Base-by-base conservation (phyloP, 2,888 invertebrate genomes). In the Disparrhopalites patrizii region DNA sequence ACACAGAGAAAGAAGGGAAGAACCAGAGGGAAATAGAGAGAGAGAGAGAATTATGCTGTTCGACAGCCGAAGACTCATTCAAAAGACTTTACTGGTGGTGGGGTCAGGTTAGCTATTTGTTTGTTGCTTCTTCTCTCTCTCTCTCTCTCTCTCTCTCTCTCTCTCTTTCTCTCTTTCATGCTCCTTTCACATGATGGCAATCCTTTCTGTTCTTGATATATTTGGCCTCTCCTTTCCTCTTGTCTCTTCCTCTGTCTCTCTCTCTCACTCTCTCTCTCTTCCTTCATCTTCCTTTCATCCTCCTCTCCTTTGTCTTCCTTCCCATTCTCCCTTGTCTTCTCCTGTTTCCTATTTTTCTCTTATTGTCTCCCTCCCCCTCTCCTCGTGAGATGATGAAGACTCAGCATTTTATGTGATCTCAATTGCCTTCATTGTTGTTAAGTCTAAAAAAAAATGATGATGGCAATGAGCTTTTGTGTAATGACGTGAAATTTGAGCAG, bases 401-500 rank as follows among this genome's bases (percentile, higher is more conserved):
- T 52, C 20, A 33, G 40, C 38, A 51, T 65, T 65, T 47, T 33
- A 62, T 54, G 62, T 62, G 62, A 54, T 56, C 50, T 64, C 18
- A 52, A 58, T 58, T 65, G 57, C 28, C 51, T 60, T 54, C 58
- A 60, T 54, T 38, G 55, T 43, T 58, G 47, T 65, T 51, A 36
- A 50, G 54, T 65, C 57, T 54, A 40, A 54, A n/a, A n/a, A n/a
- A n/a, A n/a, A 38, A 60, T 52, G 40, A 27, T 57, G 54, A 55
- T 62, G 43, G 54, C 40, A 52, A 47, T 43, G 54, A 15, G 31
- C 20, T 33, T 52, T 58, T 33, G 31, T 51, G 66, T 65, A 62
- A 65, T 65, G 68, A 68, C 62, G 38, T 56, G 65, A 68, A 67
- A 61, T 63, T 60, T 57, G 58, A 56, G 54, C 43, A 31, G 60